Conservation (phyloP, 2,113 vertebrate genomes). For the zebrafish (Danio rerio) region GRCz12tu NC_133195.1:27625501-27626000, state of each 20-base stretch:
- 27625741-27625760: not conserved
- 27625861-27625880: not conserved
- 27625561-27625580: conserved; percentile 45
- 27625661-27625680: conserved; percentile 48
- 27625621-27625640: conserved; percentile 56
- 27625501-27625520: conserved; percentile 31
- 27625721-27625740: too few relatives aligned
- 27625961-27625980: too few relatives aligned
- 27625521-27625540: conserved; percentile 62
- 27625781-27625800: not conserved
- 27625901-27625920: not conserved
- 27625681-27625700: conserved; percentile 33
- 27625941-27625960: too few relatives aligned
- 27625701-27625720: too few relatives aligned
- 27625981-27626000: too few relatives aligned
- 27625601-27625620: conserved; percentile 54
- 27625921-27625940: too few relatives aligned
- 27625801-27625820: not conserved
- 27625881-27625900: not conserved
- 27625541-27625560: conserved; percentile 49
- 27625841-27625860: not conserved
- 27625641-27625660: conserved; percentile 35
- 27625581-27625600: conserved; percentile 44
- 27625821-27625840: not conserved
- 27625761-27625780: not conserved